Evolutionary conservation across 2,113 vertebrate genomes (phyloP), one percentile per base, ranked within the genome.

Genomic region (Apus apus): DNA sequence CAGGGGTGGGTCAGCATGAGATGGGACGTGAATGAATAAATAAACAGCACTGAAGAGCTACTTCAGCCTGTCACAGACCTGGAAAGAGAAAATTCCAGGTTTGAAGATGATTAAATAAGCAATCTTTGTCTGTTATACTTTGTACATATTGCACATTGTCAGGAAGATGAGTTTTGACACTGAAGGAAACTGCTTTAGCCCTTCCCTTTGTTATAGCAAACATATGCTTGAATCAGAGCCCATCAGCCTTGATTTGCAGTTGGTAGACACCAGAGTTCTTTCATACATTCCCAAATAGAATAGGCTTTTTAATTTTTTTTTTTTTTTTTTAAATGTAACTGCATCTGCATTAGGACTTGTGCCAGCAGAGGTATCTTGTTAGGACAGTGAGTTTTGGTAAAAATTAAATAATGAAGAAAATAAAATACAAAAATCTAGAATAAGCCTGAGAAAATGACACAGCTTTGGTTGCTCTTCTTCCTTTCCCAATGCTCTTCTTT

Each of bases 131-230:
- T 88, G 67, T 83, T 83, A 85, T 30, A 73, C 36, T 90, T 83
- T 62, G 64, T 90, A 62, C 79, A 9, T 50, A 5, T 22, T 76
- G 60, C 60, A 76, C 0, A 0, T 83, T 93, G 79, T 93, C 88
- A 96, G 86, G 91, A 93, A 94, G 76, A 50, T 92, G 65, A 92
- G 46, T 85, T 93, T 83, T 94, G 95, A 92, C 84, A 78, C 45
- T 45, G 71, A 87, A 92, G 91, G 94, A 94, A 97, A 82, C 36
- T 27, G 8, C 64, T 91, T 85, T 32, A 89, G 40, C 73, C 74
- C 26, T 95, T 89, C 70, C 79, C 43, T 96, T 96, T 92, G 89
- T 93, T 95, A 92, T 56, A 93, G 56, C 58, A 86, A 92, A 23
- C 4, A 0, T 66, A 2, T 51, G 58, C 67, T 92, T 90, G 94